Base-by-base conservation (phyloP, 2,113 vertebrate species). In the Reinhardtius hippoglossoides region DNA sequence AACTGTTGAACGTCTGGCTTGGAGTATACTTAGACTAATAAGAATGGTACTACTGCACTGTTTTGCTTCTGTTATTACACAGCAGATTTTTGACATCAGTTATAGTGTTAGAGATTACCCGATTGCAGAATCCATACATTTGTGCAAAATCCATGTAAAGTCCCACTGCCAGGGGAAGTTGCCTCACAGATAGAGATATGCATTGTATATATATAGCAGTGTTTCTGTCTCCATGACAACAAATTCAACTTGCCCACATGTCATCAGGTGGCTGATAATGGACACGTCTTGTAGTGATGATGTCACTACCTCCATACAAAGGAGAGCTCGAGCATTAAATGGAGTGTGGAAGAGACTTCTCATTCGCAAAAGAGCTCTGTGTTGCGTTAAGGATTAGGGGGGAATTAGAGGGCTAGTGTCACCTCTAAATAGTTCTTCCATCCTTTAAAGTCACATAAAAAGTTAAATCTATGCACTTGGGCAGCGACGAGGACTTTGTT, bases 341-440 rank as follows among this genome's bases (percentile, higher is more conserved):
- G 52, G 74, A 77, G 83, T 62, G 74, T 84, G 71, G 86, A 88
- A 78, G 83, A 90, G 72, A 67, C 55, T 70, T 83, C 74, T 87
- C 88, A 83, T 85, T 91, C 21, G 71, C 80, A 78, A 70, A 79
- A 86, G 75, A 86, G 75, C 76, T 83, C 87, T 83, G 85, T 91
- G 90, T 92, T 92, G 87, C 90, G 74, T 89, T 89, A 81, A 56
- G 91, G 86, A 91, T 93, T 91, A 89, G n/a, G 71, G 67, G 62
- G 71, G 85, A 93, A 95, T 95, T 94, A 94, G 74, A 89, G 92
- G 90, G 13, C 6, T 77, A 91, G 89, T 86, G 91, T 91, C 91
- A 95, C 88, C 93, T 94, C 93, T 54, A 89, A 86, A 94, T 89
- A 91, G 69, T 87, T 92, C 91, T 84, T 84, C 91, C 89, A 91